A percentile compares a stretch with the other conserved stretches of the same genome.
Conservation (phyloP, 2,888 invertebrate species). For the Tiliacea aurago region DNA sequence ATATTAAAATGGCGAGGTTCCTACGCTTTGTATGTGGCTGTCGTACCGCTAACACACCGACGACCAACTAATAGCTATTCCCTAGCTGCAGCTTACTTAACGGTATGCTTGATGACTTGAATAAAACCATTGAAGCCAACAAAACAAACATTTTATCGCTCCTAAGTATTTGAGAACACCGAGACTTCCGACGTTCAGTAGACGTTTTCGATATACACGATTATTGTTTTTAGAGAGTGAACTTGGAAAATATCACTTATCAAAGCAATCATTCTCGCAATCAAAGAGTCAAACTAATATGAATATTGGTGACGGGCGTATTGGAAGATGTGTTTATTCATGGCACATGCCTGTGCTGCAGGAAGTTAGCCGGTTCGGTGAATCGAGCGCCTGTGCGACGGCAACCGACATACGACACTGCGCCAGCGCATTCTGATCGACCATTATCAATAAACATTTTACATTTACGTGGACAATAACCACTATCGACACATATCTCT, state of each 20-base stretch:
- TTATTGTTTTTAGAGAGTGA: conserved; percentile 34
- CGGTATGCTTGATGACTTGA: conserved; percentile 83
- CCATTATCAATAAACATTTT: conserved; percentile 74
- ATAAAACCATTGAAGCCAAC: conserved; percentile 81
- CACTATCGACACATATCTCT: conserved; percentile 58
- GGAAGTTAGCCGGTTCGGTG: conserved; percentile 85
- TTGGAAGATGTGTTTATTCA: conserved; percentile 83
- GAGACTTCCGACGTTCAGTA: conserved; percentile 64
- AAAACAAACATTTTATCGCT: conserved; percentile 79
- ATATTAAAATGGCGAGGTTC: conserved; percentile 82
- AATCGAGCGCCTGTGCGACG: conserved; percentile 75
- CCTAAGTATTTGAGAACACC: conserved; percentile 75
- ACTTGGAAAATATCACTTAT: conserved; percentile 41
- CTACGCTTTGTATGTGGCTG: conserved; percentile 79
- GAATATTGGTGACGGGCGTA: conserved; percentile 67
- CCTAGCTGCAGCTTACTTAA: conserved; percentile 82
- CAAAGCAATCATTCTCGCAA: conserved; percentile 36
- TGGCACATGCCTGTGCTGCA: conserved; percentile 81
- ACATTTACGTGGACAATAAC: conserved; percentile 61
- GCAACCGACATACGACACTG: conserved; percentile 79
- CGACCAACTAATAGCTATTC: conserved; percentile 75
- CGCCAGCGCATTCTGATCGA: conserved; percentile 78
- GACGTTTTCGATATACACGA: conserved; percentile 29
- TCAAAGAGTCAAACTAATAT: conserved; percentile 47
- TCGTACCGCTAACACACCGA: conserved; percentile 74